Evolutionary conservation across 2,888 invertebrate species (phyloP).

Genomic region (Deilephila porcellus): DNA sequence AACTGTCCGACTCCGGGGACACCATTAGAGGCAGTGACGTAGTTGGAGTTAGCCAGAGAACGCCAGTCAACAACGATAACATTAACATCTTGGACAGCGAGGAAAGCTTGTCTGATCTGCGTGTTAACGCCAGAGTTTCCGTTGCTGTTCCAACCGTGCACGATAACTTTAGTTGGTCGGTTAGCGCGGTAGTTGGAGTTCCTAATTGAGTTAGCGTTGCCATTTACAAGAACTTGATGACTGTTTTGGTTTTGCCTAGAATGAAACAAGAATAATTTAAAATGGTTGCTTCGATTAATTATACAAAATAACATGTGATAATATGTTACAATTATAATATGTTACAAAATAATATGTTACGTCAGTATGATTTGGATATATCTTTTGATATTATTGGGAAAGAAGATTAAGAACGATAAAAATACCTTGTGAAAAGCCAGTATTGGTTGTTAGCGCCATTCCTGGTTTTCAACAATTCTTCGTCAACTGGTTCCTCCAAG

Average conservation of each 20-base stretch:
- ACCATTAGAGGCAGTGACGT: conserved; percentile 35
- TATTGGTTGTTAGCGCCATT: conserved; percentile 55
- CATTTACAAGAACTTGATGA: conserved; percentile 51
- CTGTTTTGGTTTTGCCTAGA: conserved; percentile 45
- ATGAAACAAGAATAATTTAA: conserved; percentile 10
- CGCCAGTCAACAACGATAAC: conserved; percentile 64
- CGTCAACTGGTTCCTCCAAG: conserved; percentile 48
- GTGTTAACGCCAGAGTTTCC: conserved; percentile 48
- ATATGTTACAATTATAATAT: too few relatives aligned
- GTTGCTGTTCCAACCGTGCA: conserved; percentile 59
- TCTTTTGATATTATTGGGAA: too few relatives aligned
- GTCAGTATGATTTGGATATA: too few relatives aligned
- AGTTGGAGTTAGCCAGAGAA: conserved; percentile 40
- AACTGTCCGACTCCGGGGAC: conserved; percentile 45
- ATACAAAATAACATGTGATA: too few relatives aligned
- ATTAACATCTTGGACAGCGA: conserved; percentile 51
- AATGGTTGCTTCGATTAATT: too few relatives aligned
- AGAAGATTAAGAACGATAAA: background rate
- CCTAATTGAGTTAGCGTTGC: conserved; percentile 49
- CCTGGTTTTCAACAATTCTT: conserved; percentile 37
- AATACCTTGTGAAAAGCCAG: conserved; percentile 54
- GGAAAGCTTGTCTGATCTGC: conserved; percentile 51
- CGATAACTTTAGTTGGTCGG: conserved; percentile 52
- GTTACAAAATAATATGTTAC: too few relatives aligned
- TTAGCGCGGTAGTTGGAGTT: conserved; percentile 52